phyloP scores from a whole-genome alignment of 2,797 vertebrate species.

The Notolepis coatsorum region DNA sequence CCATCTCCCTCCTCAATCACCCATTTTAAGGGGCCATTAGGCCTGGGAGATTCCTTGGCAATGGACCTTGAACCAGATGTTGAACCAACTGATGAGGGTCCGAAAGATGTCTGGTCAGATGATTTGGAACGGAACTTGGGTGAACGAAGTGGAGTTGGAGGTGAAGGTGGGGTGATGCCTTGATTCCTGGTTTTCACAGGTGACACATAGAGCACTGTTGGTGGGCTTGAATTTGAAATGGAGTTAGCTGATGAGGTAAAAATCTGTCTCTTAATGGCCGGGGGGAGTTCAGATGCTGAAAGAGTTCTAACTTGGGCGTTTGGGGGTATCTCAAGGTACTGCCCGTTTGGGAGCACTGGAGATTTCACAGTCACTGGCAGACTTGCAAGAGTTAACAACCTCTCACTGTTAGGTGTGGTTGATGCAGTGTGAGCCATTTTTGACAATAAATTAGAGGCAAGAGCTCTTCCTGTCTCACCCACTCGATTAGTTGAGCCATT shows the following conservation, averaged over 20 bases:
- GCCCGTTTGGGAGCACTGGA: slow-evolving; percentile 54
- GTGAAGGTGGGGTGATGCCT: neutral
- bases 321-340: slow-evolving; percentile 62
- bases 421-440: slow-evolving; percentile 13
- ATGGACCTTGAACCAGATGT: slow-evolving; percentile 42
- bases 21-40: slow-evolving; percentile 74
- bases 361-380: slow-evolving; percentile 60
- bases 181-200: slow-evolving; percentile 56
- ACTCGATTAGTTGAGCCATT: slow-evolving; percentile 18
- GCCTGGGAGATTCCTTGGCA: slow-evolving; percentile 50
- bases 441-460: neutral
- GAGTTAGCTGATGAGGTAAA: slow-evolving; percentile 35
- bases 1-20: slow-evolving; percentile 67
- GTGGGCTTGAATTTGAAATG: slow-evolving; percentile 14
- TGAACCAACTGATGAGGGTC: neutral
- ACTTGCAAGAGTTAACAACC: slow-evolving; percentile 5
- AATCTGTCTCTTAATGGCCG: slow-evolving; percentile 58
- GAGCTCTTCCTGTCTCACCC: slow-evolving; percentile 15
- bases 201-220: slow-evolving; percentile 60
- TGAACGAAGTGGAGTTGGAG: neutral
- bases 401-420: slow-evolving; percentile 15
- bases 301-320: slow-evolving; percentile 61
- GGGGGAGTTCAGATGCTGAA: slow-evolving; percentile 57
- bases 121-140: slow-evolving; percentile 12
- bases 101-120: neutral